These are phyloP conservation scores for Doris montereyensis DNA, from an alignment of 2,888 invertebrate genomes.

Conservation along the genomic window DNA sequence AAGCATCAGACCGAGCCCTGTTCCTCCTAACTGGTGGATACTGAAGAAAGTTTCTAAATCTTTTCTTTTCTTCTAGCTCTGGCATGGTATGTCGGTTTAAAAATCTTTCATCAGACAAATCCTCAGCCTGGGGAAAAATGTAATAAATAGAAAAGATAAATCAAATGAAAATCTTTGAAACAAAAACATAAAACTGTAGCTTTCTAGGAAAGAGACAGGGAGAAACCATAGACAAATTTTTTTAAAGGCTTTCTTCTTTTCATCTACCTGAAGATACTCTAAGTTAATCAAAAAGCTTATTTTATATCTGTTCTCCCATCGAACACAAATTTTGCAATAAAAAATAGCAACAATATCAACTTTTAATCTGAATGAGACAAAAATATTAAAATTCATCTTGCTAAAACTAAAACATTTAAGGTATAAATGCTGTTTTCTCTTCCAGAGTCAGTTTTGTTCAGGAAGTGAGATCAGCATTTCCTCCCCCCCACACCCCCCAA, in stretches of 20 bases:
- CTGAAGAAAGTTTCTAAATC: constrained; percentile 62
- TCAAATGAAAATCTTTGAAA: neutral
- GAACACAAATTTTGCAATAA: too few relatives aligned
- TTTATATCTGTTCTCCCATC: too few relatives aligned
- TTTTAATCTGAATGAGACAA: too few relatives aligned
- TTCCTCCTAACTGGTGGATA: constrained; percentile 59
- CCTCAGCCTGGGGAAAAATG: constrained; percentile 77
- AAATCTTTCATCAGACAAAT: constrained; percentile 84
- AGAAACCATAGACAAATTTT: neutral
- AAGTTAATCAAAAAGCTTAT: too few relatives aligned
- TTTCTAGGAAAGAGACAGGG: neutral
- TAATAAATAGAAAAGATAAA: neutral
- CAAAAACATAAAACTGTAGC: neutral
- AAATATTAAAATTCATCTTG: too few relatives aligned
- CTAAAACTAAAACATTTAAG: too few relatives aligned
- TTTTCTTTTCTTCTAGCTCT: constrained; percentile 85
- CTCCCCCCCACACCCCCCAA: too few relatives aligned
- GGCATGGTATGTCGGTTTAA: constrained; percentile 83
- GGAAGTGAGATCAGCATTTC: too few relatives aligned
- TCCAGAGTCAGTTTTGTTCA: too few relatives aligned
- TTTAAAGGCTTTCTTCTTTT: neutral
- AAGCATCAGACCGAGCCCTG: constrained; percentile 47
- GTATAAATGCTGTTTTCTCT: too few relatives aligned
- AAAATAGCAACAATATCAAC: too few relatives aligned
- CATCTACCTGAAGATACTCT: too few relatives aligned